These are phyloP conservation scores for Isotomurus palustris DNA, from an alignment of 2,888 invertebrate genomes.

Conservation along the genomic window DNA sequence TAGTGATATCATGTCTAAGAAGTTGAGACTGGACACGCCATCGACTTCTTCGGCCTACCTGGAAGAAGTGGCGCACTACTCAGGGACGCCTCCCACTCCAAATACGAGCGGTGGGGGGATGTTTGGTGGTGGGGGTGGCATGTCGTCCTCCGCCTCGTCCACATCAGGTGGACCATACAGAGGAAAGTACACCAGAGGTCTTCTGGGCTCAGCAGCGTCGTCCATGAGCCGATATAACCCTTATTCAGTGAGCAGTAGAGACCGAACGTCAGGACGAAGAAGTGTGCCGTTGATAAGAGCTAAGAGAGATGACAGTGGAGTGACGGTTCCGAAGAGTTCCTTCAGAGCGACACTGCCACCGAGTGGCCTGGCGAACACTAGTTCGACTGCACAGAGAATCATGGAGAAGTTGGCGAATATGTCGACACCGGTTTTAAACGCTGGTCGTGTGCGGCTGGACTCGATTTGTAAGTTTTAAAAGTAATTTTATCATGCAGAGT, in stretches of 20 bases:
- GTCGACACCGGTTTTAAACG: conserved; percentile 36
- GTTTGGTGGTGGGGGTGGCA: conserved; percentile 8
- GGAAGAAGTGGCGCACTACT: not conserved
- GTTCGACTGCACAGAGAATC: conserved; percentile 34
- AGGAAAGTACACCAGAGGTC: conserved; percentile 13
- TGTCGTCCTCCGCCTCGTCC: conserved; percentile 10
- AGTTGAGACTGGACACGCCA: conserved; percentile 22
- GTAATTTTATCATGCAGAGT: not conserved
- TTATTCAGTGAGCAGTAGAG: conserved; percentile 22
- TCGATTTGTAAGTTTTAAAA: conserved; percentile 36
- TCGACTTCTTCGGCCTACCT: not conserved
- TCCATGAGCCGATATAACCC: conserved; percentile 24
- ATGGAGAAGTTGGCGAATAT: conserved; percentile 34
- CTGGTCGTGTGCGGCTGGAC: conserved; percentile 33
- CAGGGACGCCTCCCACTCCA: conserved; percentile 11
- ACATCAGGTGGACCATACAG: conserved; percentile 15
- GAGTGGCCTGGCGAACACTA: conserved; percentile 6
- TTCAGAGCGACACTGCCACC: conserved; percentile 20
- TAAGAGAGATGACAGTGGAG: conserved; percentile 23
- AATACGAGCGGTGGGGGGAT: conserved; percentile 2
- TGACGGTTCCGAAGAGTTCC: conserved; percentile 11
- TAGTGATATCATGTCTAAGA: no score
- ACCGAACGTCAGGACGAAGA: conserved; percentile 2
- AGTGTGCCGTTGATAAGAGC: conserved; percentile 27
- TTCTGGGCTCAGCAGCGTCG: conserved; percentile 8